Evolutionary conservation across 2,888 invertebrate genomes (phyloP), one percentile per base, ranked within the genome.

Genomic region (Eupithecia vulgata): DNA sequence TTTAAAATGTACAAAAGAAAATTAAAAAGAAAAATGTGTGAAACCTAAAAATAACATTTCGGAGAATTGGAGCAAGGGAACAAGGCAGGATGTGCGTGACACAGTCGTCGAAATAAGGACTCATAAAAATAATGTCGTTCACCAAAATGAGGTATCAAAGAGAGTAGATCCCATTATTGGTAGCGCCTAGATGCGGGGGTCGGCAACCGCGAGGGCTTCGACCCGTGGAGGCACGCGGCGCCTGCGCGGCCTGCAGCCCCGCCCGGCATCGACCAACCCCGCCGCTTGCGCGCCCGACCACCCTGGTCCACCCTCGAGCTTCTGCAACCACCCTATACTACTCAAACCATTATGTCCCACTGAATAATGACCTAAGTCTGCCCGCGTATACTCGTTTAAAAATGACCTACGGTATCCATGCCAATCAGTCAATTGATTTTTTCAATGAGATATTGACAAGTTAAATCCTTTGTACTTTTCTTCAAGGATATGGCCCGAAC

Each of bases 131-230:
- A 34, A 75, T 76, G 71, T 74, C 34, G 72, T 61, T 37, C 68
- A 69, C 59, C 67, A 64, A 76, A 79, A 78, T 79, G 70, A 67
- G 78, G 69, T 80, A 73, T 71, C 74, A 79, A 80, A 81, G 82
- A 81, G 81, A 81, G 42, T 80, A 82, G 84, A 82, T 85, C 80
- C 79, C 82, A 83, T 83, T 82, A 85, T 86, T 81, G 77, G 83
- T 84, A 82, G 85, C 83, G 87, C 87, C 88, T 89, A 90, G 89
- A 88, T 85, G 79, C 82, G 82, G 88, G 88, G 94, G 93, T 93
- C 92, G 92, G 89, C 88, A 91, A 90, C 90, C 92, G 90, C 84
- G 89, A 91, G 92, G 91, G 88, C 91, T 90, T 89, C 90, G 92
- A 91, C 92, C 92, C 85, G 83, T 79, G 81, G 35, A 52, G 57